phyloP scores from a whole-genome alignment of 1,140 invertebrate genomes.

The Papilio machaon region DNA sequence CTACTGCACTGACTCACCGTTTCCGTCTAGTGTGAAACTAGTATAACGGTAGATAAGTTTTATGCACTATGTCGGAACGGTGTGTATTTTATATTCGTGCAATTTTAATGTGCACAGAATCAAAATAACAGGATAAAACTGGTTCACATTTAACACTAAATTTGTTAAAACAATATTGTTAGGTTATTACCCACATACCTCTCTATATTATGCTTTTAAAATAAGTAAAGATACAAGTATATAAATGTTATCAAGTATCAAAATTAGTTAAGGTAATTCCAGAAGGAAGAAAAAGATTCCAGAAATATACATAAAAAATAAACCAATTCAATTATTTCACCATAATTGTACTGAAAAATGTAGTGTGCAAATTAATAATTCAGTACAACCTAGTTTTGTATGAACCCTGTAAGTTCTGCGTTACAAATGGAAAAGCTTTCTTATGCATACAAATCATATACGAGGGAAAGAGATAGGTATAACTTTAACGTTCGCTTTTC shows the following conservation, averaged over 20 bases:
- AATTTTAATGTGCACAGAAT: neutral
- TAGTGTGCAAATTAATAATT: conserved; percentile 6
- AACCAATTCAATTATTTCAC: neutral
- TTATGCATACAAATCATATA: conserved; percentile 28
- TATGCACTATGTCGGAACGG: neutral
- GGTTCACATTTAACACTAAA: neutral
- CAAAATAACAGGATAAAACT: neutral
- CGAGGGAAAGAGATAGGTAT: conserved; percentile 46
- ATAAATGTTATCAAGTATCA: neutral
- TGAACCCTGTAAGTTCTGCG: conserved; percentile 9
- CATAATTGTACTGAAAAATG: neutral
- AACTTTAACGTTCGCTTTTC: conserved; percentile 55
- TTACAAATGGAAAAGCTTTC: conserved; percentile 45
- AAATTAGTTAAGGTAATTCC: neutral
- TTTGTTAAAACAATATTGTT: neutral
- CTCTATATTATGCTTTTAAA: too few species aligned
- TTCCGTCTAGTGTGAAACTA: neutral
- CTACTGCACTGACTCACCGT: neutral
- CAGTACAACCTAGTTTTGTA: conserved; percentile 15
- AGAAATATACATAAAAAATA: neutral
- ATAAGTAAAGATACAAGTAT: neutral
- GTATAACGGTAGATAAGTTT: neutral
- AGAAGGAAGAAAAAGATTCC: neutral
- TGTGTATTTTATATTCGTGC: neutral
- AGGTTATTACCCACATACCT: too few species aligned